Evolutionary conservation across 2,888 invertebrate genomes (phyloP).

Genomic region (Latrodectus hesperus): DNA sequence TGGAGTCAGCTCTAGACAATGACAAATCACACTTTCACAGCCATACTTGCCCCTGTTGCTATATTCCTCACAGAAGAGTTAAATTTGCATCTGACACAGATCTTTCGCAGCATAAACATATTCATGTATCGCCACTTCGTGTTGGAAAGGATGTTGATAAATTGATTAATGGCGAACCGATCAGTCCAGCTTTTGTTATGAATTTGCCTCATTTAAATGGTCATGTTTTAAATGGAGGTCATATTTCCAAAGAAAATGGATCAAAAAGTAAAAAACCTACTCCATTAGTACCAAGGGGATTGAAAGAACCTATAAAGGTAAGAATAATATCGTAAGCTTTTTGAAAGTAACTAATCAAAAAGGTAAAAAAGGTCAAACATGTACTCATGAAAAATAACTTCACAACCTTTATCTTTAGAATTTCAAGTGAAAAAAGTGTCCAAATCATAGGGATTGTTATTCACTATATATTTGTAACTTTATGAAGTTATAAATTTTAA

Average conservation of each 20-base stretch:
- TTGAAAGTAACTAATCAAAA: no score
- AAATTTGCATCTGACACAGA: slow-evolving; percentile 66
- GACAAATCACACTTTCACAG: slow-evolving; percentile 7
- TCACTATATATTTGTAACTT: no score
- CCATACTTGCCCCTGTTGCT: slow-evolving; percentile 55
- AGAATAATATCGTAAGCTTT: not conserved
- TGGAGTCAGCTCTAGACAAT: slow-evolving; percentile 34
- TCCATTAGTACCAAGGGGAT: slow-evolving; percentile 49
- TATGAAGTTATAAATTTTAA: no score
- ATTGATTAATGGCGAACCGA: slow-evolving; percentile 37
- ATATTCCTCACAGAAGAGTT: slow-evolving; percentile 55
- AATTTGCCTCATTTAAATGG: slow-evolving; percentile 55
- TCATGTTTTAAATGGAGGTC: slow-evolving; percentile 32
- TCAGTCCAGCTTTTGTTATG: slow-evolving; percentile 52
- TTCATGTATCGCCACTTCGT: slow-evolving; percentile 25
- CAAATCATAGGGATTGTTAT: no score
- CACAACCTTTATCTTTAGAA: no score
- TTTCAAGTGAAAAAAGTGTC: no score
- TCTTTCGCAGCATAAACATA: slow-evolving; percentile 52
- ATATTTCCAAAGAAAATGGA: slow-evolving; percentile 48
- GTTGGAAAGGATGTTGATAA: slow-evolving; percentile 29
- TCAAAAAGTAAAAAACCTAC: slow-evolving; percentile 42
- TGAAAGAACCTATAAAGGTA: slow-evolving; percentile 65
- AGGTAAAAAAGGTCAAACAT: no score
- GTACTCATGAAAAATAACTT: no score